These are phyloP conservation scores for Oxyura jamaicensis DNA, from an alignment of 2,113 vertebrate species.

Conservation along the genomic window DNA sequence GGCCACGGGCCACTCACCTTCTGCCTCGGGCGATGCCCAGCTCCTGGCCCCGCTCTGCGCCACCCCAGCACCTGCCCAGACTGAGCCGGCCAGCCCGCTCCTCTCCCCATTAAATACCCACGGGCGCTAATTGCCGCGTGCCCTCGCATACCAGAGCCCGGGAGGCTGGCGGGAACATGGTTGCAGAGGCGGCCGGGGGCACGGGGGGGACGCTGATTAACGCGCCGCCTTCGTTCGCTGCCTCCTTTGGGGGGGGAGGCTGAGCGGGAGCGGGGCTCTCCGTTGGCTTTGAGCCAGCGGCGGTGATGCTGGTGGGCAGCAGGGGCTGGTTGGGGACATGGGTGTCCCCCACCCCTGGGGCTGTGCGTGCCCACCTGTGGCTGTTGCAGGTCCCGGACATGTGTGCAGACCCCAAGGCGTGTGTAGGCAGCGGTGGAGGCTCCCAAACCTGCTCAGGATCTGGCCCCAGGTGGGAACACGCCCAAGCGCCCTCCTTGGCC, in stretches of 20 bases:
- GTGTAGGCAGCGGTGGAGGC: fast-evolving
- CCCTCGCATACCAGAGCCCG: conserved; percentile 57
- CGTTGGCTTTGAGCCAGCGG: not conserved
- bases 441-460: fast-evolving
- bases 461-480: not conserved
- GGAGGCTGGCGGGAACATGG: conserved; percentile 39
- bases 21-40: not conserved
- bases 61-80: not conserved
- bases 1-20: not conserved
- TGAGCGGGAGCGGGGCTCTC: fast-evolving
- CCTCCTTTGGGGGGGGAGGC: not conserved
- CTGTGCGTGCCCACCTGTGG: fast-evolving
- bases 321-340: fast-evolving
- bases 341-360: not conserved
- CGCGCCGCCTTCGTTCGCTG: not conserved
- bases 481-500: no score
- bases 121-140: not conserved
- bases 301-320: not conserved
- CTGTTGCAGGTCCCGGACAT: not conserved
- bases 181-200: not conserved
- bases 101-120: conserved; percentile 51
- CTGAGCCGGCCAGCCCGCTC: not conserved
- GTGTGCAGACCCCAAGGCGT: fast-evolving
- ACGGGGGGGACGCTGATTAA: not conserved
- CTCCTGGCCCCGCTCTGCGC: not conserved